Evolutionary conservation across 1,140 invertebrate species (phyloP), one percentile per base, ranked within the genome.

Genomic region (Habropoda laboriosa): DNA sequence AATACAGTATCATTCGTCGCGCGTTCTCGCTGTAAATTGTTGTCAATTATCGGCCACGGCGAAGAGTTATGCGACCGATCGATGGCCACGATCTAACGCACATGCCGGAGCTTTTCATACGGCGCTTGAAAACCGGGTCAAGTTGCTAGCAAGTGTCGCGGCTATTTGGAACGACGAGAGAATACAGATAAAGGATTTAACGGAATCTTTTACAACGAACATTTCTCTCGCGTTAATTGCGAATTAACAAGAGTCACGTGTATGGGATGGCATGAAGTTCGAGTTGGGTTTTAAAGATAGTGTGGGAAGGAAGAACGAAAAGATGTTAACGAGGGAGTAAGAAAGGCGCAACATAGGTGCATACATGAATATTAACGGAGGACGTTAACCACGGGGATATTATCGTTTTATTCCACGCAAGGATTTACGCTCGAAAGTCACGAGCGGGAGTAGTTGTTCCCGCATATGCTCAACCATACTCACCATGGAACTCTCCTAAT

Each of bases 41-140:
- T 35, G 35, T 27, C 38, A 55, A 47, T 58, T 68, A 60, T 30
- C 66, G 66, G 30, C 1, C 18, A 24, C 2, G 4, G 13, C 1
- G 12, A 10, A 68, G 64, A 51, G 47, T 68, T 68, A 68, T 18
- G 6, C 45, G 45, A 35, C 21, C 64, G 42, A 35, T 68, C 64
- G 64, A 51, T 51, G 64, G 5, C 12, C 4, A n/a, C 12, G 21
- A 51, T 67, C 10, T 66, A 49, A 67, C 45, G 64, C 30, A 27
- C 61, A 12, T 45, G 18, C 10, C 13, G 27, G 3, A 3, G 8
- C 0, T 47, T 66, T 32, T 3, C 10, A 12, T 21, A 21, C 30
- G 30, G 2, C 21, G 21, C n/a, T 32, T 30, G 0, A 21, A 35
- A 35, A 49, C 21, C 30, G 30, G 30, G 45, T 49, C 30, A 10